phyloP scores from a whole-genome alignment of 2,797 vertebrate genomes.

The Pantherophis vulpinus region DNA sequence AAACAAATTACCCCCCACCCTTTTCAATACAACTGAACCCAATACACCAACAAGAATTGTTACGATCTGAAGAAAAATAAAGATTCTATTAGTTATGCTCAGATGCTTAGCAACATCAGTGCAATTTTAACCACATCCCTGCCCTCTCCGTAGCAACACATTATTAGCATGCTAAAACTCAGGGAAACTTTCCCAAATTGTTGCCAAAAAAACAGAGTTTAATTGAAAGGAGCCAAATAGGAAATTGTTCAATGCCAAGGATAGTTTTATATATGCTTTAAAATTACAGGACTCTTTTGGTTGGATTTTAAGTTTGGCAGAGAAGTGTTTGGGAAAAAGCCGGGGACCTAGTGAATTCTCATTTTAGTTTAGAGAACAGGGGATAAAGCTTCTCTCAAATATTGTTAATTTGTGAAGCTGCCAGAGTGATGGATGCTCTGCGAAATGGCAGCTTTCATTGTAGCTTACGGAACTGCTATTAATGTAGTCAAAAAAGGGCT shows the following conservation, averaged over 20 bases:
- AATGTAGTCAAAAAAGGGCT: constrained; percentile 9
- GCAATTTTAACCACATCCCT: background rate
- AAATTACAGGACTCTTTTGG: constrained; percentile 11
- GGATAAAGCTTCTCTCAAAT: constrained; percentile 25
- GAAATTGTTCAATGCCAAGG: background rate
- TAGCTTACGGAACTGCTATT: constrained; percentile 6
- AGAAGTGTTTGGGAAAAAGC: background rate
- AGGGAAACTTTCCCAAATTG: constrained; percentile 15
- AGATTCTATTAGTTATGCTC: background rate
- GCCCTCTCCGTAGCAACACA: background rate
- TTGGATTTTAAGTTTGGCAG: background rate
- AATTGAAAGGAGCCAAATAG: background rate
- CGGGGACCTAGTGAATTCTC: background rate
- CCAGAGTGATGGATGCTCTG: background rate
- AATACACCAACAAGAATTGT: background rate
- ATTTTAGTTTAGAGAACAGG: constrained; percentile 24
- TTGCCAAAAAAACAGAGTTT: constrained; percentile 32
- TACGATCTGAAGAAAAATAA: background rate
- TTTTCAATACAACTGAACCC: background rate
- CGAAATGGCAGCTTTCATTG: constrained; percentile 2
- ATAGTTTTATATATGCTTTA: background rate
- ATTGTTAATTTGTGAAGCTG: constrained; percentile 30
- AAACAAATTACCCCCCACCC: background rate
- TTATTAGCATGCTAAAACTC: background rate
- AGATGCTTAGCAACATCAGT: background rate